Conservation (phyloP, 2,888 invertebrate genomes). For the Lasioglossum figueresi region DNA sequence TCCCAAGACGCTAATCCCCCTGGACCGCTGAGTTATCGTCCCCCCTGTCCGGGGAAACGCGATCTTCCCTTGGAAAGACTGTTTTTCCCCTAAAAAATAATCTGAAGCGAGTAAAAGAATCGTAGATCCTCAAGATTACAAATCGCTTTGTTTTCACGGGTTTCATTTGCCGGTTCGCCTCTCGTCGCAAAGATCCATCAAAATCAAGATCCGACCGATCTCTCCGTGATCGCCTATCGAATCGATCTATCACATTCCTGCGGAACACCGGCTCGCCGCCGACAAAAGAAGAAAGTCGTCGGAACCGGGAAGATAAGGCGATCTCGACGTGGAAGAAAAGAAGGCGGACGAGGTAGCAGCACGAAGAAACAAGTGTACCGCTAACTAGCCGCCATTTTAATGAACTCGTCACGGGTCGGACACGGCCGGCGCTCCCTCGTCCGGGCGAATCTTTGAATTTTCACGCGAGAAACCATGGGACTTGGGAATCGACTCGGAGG, state of each 20-base stretch:
- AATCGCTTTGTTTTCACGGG: background rate
- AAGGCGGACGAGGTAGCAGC: background rate
- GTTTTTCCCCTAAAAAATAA: background rate
- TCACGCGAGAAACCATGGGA: constrained; percentile 52
- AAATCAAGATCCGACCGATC: background rate
- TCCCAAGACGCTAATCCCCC: background rate
- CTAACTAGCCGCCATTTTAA: constrained; percentile 55
- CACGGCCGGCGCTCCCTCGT: constrained; percentile 4
- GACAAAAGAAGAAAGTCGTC: background rate
- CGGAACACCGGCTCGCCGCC: background rate
- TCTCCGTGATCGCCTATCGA: background rate
- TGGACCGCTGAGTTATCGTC: background rate
- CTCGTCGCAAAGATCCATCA: background rate
- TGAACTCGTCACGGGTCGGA: constrained; percentile 64
- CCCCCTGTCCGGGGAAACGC: background rate
- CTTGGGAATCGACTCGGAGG: constrained; percentile 44
- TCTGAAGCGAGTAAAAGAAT: no score
- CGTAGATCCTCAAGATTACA: background rate
- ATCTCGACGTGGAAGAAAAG: background rate
- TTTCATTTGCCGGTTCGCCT: background rate
- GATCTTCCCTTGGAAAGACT: background rate
- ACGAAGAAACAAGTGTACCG: background rate
- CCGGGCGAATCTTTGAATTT: constrained; percentile 52
- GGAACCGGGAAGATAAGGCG: constrained; percentile 7
- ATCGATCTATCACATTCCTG: constrained; percentile 6